Percentiles rank a stretch among this genome's conserved stretches.
These are phyloP conservation scores for Heterohyrax brucei DNA, from an alignment of 2,797 vertebrate genomes.

Conservation along the genomic window DNA sequence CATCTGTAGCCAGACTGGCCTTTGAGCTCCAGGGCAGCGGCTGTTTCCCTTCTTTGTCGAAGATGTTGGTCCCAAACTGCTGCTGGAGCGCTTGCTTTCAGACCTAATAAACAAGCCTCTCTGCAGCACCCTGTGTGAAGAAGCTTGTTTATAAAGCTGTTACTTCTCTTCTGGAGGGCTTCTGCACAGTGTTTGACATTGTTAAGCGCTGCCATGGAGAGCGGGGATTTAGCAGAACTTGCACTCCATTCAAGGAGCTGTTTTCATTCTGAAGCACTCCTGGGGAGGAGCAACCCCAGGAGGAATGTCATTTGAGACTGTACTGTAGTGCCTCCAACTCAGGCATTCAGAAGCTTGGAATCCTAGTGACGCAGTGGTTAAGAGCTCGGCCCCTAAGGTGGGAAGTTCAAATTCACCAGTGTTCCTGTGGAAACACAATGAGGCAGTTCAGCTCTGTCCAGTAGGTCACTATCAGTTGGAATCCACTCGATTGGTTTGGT, in stretches of 20 bases:
- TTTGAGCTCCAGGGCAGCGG: neutral
- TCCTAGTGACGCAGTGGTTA: no score
- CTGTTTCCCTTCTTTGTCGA: neutral
- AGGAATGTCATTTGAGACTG: neutral
- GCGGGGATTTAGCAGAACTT: conserved; percentile 63
- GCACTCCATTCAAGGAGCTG: conserved; percentile 64
- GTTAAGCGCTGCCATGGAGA: conserved; percentile 67
- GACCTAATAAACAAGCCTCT: conserved; percentile 40
- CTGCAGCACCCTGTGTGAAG: neutral
- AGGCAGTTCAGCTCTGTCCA: no score
- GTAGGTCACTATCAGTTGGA: no score
- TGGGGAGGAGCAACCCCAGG: conserved; percentile 13
- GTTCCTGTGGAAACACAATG: no score
- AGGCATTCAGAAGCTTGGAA: neutral
- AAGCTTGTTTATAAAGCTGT: conserved; percentile 69
- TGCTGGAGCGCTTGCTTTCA: neutral
- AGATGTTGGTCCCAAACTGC: neutral
- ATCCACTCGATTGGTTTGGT: no score
- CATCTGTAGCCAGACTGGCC: neutral
- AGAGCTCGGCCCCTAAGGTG: no score
- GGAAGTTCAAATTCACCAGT: no score
- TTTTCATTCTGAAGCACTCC: conserved; percentile 37
- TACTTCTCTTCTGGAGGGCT: conserved; percentile 55
- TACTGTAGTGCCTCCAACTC: neutral
- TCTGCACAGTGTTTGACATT: conserved; percentile 67